Evolutionary conservation across 2,113 vertebrate genomes (phyloP).

Genomic region (Poecile atricapillus): DNA sequence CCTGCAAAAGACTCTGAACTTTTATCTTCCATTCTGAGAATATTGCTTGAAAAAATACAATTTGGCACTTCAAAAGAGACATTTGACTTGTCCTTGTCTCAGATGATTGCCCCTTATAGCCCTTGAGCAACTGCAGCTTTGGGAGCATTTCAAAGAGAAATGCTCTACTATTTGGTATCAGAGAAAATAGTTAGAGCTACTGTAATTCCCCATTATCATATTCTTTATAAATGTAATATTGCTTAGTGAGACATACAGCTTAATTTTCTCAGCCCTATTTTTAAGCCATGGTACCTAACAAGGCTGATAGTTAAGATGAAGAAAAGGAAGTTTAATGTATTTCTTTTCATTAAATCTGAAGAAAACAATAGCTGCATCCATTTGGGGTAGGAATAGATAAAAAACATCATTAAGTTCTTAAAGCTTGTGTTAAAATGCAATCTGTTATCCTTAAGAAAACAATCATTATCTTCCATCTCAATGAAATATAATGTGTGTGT

Average conservation of each 20-base stretch:
- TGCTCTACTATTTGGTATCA: not conserved
- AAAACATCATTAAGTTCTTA: not conserved
- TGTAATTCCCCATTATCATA: not conserved
- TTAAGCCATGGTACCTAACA: not conserved
- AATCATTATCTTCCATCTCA: not conserved
- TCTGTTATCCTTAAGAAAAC: not conserved
- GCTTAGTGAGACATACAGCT: not conserved
- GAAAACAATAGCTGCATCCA: not conserved
- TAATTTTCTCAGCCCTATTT: not conserved
- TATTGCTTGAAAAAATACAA: not conserved
- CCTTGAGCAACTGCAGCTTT: not conserved
- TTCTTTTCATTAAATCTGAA: not conserved
- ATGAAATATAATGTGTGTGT: not conserved
- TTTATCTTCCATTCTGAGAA: not conserved
- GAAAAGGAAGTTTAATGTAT: not conserved
- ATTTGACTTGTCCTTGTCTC: constrained; percentile 17
- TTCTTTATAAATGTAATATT: not conserved
- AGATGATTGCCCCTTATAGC: not conserved
- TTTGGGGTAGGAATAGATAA: not conserved
- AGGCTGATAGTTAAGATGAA: not conserved
- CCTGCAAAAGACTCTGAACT: not conserved
- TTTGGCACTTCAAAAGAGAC: constrained; percentile 22
- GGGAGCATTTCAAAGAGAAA: constrained; percentile 31
- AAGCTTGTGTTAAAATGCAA: not conserved
- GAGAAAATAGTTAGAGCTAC: not conserved